Evolutionary conservation across 2,888 invertebrate species (phyloP), one percentile per base, ranked within the genome.

Genomic region (Cistogaster globosa): DNA sequence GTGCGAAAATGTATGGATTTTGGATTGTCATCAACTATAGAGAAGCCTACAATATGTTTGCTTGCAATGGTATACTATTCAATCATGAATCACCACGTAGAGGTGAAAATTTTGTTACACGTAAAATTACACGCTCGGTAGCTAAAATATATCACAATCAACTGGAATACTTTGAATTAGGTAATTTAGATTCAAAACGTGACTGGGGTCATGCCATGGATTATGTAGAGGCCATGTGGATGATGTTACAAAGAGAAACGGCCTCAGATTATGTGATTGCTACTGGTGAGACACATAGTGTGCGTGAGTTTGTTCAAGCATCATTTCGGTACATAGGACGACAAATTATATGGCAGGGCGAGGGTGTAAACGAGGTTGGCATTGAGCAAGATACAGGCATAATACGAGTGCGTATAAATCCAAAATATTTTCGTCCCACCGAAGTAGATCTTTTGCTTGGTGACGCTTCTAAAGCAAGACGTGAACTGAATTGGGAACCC

Each of bases 181-280:
- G 99, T 20, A 98, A 98, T 92, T 93, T 99, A 89, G 98, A 99
- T 92, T 97, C 99, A 18, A 96, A 97, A 91, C 94, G 99, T 89
- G 99, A 99, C 93, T 99, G 99, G 99, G 99, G 99, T 8, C 98
- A 98, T 92, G 98, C 98, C 1, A 97, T 95, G 92, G 99, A 99
- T 93, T 99, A 98, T 92, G 97, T 99, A 9, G 97, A 98, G 96
- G 99, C 99, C 0, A 99, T 99, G 99, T 99, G 99, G 99, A 93
- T 98, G 92, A 99, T 99, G 98, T 94, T 99, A 18, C 99, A 99
- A 92, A 96, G 97, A 90, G 95, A 97, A 0, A 92, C 93, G 48
- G 97, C 99, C 0, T 97, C 98, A 71, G 99, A 99, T 93, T 99
- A 96, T 93, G 99, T 99, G 7, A 98, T 99, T 88, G 98, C 99